Evolutionary conservation across 2,797 vertebrate genomes (phyloP).

Genomic region (Enteromius unitaeniatus): DNA sequence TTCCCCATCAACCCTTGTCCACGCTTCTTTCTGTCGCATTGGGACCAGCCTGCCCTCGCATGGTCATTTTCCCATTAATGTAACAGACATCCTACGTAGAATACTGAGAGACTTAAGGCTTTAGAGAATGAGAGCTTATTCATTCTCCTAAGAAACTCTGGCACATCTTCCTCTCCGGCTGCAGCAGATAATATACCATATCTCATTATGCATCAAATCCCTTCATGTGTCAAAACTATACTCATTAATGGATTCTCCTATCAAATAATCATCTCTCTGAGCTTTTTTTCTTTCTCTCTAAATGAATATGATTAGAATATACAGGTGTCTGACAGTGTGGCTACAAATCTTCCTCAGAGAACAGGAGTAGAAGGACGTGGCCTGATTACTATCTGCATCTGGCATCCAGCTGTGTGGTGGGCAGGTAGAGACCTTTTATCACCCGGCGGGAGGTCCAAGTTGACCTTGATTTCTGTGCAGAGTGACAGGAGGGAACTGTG

Average conservation of each 20-base stretch:
- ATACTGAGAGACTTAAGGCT: slow-evolving; percentile 35
- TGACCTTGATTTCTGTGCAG: slow-evolving; percentile 61
- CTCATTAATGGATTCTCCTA: slow-evolving; percentile 44
- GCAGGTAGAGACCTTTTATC: slow-evolving; percentile 60
- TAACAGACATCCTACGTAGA: slow-evolving; percentile 49
- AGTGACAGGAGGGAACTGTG: slow-evolving; percentile 39
- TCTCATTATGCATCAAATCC: slow-evolving; percentile 54
- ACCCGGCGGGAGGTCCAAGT: slow-evolving; percentile 52
- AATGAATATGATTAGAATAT: slow-evolving; percentile 50
- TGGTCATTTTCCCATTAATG: slow-evolving; percentile 47
- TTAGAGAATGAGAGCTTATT: slow-evolving; percentile 48
- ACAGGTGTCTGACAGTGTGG: slow-evolving; percentile 52
- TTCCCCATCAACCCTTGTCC: slow-evolving; percentile 23
- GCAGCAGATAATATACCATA: slow-evolving; percentile 49
- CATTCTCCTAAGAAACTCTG: slow-evolving; percentile 49
- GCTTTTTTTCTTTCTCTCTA: not conserved
- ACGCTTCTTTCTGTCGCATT: slow-evolving; percentile 15
- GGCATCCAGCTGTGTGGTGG: slow-evolving; percentile 47
- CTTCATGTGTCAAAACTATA: slow-evolving; percentile 44
- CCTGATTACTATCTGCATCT: slow-evolving; percentile 51
- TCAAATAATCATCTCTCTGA: slow-evolving; percentile 26
- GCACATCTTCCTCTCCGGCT: slow-evolving; percentile 47
- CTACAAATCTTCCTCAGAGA: slow-evolving; percentile 40
- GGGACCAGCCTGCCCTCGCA: slow-evolving; percentile 29
- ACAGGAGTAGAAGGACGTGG: slow-evolving; percentile 34